phyloP scores from a whole-genome alignment of 2,888 invertebrate genomes.

The Amphimallon solstitiale region DNA sequence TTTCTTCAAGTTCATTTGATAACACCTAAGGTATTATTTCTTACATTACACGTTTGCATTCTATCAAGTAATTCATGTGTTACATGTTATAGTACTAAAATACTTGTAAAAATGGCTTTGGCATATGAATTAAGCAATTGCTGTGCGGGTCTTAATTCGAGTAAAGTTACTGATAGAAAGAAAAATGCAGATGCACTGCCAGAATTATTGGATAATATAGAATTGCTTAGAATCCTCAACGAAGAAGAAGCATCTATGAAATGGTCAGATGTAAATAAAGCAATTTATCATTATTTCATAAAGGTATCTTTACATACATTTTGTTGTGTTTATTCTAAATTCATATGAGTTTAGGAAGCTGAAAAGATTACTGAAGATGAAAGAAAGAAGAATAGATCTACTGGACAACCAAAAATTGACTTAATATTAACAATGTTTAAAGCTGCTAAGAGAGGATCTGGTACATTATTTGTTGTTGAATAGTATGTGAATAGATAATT shows the following conservation, averaged over 20 bases:
- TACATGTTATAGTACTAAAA: too few relatives aligned
- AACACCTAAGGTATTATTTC: too few relatives aligned
- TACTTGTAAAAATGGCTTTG: background rate
- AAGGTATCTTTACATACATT: constrained; percentile 38
- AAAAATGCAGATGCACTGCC: constrained; percentile 64
- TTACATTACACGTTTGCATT: too few relatives aligned
- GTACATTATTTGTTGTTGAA: constrained; percentile 29
- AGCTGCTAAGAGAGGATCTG: constrained; percentile 64
- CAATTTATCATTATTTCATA: constrained; percentile 41
- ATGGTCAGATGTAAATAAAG: constrained; percentile 64
- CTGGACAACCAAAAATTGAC: constrained; percentile 48
- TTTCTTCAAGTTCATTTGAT: too few relatives aligned
- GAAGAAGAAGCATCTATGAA: constrained; percentile 60
- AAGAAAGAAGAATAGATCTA: constrained; percentile 58
- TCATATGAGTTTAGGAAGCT: constrained; percentile 62
- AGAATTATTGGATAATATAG: constrained; percentile 62
- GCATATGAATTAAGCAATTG: constrained; percentile 55
- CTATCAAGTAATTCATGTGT: too few relatives aligned
- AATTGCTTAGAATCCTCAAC: constrained; percentile 61
- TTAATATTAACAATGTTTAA: constrained; percentile 63
- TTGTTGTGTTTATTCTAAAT: constrained; percentile 1
- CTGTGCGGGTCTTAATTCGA: constrained; percentile 61
- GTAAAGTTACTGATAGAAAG: constrained; percentile 64
- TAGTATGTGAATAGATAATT: too few relatives aligned
- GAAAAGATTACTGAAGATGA: constrained; percentile 65